Evolutionary conservation across 2,797 vertebrate species (phyloP), one percentile per base, ranked within the genome.

Genomic region (Siniperca scherzeri): DNA sequence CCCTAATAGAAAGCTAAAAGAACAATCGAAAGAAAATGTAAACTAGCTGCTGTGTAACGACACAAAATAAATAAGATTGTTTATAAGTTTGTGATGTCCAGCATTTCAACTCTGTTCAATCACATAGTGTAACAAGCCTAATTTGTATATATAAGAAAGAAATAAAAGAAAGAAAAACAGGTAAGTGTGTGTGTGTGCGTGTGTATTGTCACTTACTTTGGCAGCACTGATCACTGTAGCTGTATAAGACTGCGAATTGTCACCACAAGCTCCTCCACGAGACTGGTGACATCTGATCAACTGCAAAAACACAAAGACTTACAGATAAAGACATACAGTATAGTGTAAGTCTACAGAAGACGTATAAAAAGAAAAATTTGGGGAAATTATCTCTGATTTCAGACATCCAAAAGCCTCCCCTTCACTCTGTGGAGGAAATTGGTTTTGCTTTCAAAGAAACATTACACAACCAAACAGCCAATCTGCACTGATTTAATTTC

Each of bases 221-320:
- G 99, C 99, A 88, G 99, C 99, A 81, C 97, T 99, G 95, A 99
- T 99, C 92, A 99, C 98, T 46, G 99, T 99, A 85, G 99, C 99
- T 52, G 99, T 98, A 55, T 99, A 99, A 64, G 99, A 99, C 95
- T 99, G 99, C 84, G 98, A 96, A 93, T 98, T 99, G 95, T 99
- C 99, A 88, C 98, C 98, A 82, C 99, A 99, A 83, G 97, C 98
- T 91, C 99, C 99, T 64, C 99, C 99, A 62, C 97, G 97, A 80
- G 99, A 99, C 95, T 99, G 99, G 95, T 99, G 98, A 95, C 98
- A 98, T 90, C 98, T 96, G 93, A 99, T 99, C 93, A 99, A 91
- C 99, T 99, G 94, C 62, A 89, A 71, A 74, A 83, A 84, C 22
- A 78, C 0, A 59, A 42, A 70, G 19, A 71, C 53, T 40, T 4